These are phyloP conservation scores for Synaphobranchus kaupii DNA, from an alignment of 2,797 vertebrate genomes.

Conservation along the genomic window DNA sequence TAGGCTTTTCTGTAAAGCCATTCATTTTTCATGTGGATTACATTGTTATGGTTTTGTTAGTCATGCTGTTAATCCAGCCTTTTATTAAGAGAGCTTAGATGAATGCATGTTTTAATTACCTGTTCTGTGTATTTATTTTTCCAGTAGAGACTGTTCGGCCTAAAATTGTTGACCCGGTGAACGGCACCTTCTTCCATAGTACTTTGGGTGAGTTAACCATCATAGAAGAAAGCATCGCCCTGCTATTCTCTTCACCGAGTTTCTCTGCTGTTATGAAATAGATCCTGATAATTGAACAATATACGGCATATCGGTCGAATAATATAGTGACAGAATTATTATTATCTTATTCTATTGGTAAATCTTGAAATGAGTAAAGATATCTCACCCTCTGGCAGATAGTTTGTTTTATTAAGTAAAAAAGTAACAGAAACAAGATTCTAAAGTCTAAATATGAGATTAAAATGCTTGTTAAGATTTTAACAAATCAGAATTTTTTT, in stretches of 20 bases:
- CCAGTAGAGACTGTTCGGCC: constrained; percentile 44
- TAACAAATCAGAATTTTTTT: too few relatives aligned
- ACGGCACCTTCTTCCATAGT: constrained; percentile 59
- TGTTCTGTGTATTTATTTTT: neutral
- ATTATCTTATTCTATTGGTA: too few relatives aligned
- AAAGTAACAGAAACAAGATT: too few relatives aligned
- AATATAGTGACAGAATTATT: neutral
- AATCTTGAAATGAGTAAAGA: too few relatives aligned
- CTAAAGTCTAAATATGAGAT: too few relatives aligned
- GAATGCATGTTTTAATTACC: neutral
- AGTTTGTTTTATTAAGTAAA: too few relatives aligned
- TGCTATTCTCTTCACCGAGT: neutral
- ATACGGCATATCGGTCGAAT: neutral
- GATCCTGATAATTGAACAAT: neutral
- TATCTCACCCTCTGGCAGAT: too few relatives aligned
- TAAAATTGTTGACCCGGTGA: constrained; percentile 64
- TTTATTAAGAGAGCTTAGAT: neutral
- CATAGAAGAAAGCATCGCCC: neutral
- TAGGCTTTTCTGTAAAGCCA: neutral
- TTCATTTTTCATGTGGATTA: neutral
- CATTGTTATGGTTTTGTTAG: neutral
- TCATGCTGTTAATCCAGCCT: neutral
- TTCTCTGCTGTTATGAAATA: neutral
- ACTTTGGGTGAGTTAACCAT: constrained; percentile 57
- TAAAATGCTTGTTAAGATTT: too few relatives aligned